Conservation (phyloP, 2,888 invertebrate genomes). For the Alloplasta piceator region DNA sequence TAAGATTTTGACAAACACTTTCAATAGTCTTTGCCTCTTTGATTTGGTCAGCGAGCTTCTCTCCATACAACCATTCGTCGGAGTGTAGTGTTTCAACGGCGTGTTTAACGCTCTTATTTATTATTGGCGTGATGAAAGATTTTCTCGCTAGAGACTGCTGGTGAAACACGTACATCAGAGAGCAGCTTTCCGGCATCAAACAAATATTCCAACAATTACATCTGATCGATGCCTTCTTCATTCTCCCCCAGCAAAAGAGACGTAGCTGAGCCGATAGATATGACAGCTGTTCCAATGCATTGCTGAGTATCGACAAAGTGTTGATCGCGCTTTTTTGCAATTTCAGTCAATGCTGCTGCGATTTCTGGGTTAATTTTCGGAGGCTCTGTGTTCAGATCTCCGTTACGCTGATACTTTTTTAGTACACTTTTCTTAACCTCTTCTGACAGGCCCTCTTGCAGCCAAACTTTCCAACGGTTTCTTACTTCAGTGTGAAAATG, state of each 20-base stretch:
- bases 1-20: constrained; percentile 5
- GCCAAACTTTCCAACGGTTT: constrained; percentile 72
- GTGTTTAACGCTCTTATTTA: constrained; percentile 53
- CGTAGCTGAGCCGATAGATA: constrained; percentile 48
- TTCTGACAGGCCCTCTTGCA: constrained; percentile 70
- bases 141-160: constrained; percentile 48
- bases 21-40: constrained; percentile 47
- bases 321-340: constrained; percentile 48
- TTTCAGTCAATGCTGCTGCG: constrained; percentile 38
- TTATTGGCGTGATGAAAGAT: constrained; percentile 42
- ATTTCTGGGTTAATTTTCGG: constrained; percentile 53
- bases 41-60: constrained; percentile 50
- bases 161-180: constrained; percentile 45
- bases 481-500: constrained; percentile 64
- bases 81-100: constrained; percentile 33
- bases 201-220: constrained; percentile 37
- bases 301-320: constrained; percentile 61
- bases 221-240: constrained; percentile 48
- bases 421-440: constrained; percentile 39
- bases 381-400: constrained; percentile 52
- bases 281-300: constrained; percentile 49
- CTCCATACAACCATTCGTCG: constrained; percentile 58
- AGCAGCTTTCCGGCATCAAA: constrained; percentile 55
- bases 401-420: constrained; percentile 48
- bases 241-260: constrained; percentile 46